Conservation (phyloP, 2,113 vertebrate species). For the Pedetes capensis region DNA sequence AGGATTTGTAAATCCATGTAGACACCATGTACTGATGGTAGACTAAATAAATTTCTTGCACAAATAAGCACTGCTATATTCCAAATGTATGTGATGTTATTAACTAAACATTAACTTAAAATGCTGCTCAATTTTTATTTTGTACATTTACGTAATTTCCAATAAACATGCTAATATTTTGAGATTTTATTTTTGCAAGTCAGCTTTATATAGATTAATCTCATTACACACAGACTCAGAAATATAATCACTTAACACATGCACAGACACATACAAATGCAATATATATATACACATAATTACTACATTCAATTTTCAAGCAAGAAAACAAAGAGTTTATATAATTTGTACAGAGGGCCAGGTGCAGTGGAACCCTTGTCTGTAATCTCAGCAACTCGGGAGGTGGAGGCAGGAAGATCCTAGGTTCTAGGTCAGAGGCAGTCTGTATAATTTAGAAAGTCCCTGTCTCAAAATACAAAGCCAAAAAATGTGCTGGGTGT, state of each 20-base stretch:
- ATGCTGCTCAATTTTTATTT: neutral
- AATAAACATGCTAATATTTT: neutral
- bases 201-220: neutral
- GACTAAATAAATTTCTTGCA: neutral
- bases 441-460: too few species aligned
- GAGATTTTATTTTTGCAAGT: neutral
- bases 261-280: neutral
- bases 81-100: neutral
- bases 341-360: too few species aligned
- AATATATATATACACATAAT: neutral
- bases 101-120: neutral
- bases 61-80: neutral
- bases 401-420: too few species aligned
- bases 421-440: too few species aligned
- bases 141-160: neutral
- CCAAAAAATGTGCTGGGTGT: too few species aligned
- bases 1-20: conserved; percentile 12
- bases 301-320: neutral
- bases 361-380: too few species aligned
- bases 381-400: too few species aligned
- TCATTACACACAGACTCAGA: neutral
- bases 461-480: too few species aligned
- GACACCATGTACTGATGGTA: neutral
- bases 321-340: neutral
- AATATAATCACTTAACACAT: neutral